Evolutionary conservation across 2,113 vertebrate genomes (phyloP).

Genomic region (Stegastes partitus): DNA sequence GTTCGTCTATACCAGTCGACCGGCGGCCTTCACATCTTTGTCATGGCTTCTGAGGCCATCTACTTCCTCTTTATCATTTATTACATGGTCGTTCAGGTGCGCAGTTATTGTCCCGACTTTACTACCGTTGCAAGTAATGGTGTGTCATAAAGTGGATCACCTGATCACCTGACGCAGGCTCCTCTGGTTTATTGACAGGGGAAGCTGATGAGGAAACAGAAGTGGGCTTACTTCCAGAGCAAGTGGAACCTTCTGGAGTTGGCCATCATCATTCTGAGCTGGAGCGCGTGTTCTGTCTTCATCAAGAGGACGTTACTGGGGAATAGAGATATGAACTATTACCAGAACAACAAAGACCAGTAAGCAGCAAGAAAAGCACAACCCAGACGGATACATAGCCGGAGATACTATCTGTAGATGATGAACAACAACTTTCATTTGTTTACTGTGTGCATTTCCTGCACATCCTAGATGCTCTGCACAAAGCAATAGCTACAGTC

Average conservation of each 20-base stretch:
- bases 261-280: conserved; percentile 91
- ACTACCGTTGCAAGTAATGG: background rate
- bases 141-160: background rate
- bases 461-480: background rate
- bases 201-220: conserved; percentile 88
- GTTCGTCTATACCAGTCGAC: conserved; percentile 92
- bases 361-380: conserved; percentile 73
- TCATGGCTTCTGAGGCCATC: conserved; percentile 90
- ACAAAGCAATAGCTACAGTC: no score
- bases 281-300: conserved; percentile 91
- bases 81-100: conserved; percentile 94
- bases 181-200: conserved; percentile 81
- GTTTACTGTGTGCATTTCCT: background rate
- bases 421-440: background rate
- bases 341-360: conserved; percentile 88
- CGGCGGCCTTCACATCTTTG: conserved; percentile 90
- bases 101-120: background rate
- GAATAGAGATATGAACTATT: conserved; percentile 87
- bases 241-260: conserved; percentile 94
- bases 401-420: background rate
- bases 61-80: conserved; percentile 94
- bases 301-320: conserved; percentile 91
- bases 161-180: background rate
- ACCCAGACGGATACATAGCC: background rate
- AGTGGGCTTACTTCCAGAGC: conserved; percentile 90